phyloP scores from a whole-genome alignment of 2,888 invertebrate species.

The Bellardia bayeri region DNA sequence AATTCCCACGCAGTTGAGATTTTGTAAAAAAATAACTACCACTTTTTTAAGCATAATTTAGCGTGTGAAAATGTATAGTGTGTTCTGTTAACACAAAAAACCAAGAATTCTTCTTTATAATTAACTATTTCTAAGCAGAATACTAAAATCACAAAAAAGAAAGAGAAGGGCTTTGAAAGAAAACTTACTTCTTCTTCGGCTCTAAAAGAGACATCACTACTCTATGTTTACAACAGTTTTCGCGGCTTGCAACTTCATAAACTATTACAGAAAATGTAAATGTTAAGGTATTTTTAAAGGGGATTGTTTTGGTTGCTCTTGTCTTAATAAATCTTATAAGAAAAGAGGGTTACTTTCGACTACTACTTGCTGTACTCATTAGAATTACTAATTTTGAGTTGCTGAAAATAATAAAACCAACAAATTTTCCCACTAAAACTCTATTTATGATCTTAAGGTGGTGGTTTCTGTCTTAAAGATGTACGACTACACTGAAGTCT shows the following conservation, averaged over 20 bases:
- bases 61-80: constrained; percentile 79
- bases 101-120: constrained; percentile 63
- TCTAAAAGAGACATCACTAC: constrained; percentile 54
- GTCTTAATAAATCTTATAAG: constrained; percentile 68
- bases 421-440: constrained; percentile 69
- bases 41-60: constrained; percentile 74
- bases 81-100: neutral
- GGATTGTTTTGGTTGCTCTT: constrained; percentile 14
- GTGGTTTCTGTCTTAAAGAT: constrained; percentile 69
- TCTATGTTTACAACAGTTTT: constrained; percentile 32
- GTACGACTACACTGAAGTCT: neutral
- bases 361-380: constrained; percentile 45
- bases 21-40: constrained; percentile 69
- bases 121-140: constrained; percentile 52
- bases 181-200: constrained; percentile 10
- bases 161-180: constrained; percentile 20
- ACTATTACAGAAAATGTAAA: neutral
- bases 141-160: constrained; percentile 12
- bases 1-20: constrained; percentile 82
- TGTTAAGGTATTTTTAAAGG: neutral
- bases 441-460: constrained; percentile 65
- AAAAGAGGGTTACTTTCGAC: constrained; percentile 62
- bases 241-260: constrained; percentile 10
- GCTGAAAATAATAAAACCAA: neutral
- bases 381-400: constrained; percentile 69